A percentile compares a stretch with the other conserved stretches of the same genome.
These are phyloP conservation scores for Samia ricini DNA, from an alignment of 1,140 invertebrate genomes.

Conservation along the genomic window DNA sequence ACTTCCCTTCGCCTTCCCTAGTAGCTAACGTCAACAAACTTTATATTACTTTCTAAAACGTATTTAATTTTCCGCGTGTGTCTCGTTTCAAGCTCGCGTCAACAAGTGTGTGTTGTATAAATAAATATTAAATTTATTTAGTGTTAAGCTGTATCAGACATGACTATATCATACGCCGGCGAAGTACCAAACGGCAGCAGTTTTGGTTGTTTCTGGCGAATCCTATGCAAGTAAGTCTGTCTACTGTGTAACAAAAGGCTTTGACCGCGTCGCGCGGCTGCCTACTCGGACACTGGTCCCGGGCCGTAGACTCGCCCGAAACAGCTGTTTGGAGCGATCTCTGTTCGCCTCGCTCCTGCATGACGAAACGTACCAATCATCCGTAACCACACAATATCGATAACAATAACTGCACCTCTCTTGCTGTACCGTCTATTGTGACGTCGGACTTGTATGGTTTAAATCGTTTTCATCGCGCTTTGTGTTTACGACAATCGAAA, in stretches of 20 bases:
- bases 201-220: conserved; percentile 94
- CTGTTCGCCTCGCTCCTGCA: conserved; percentile 20
- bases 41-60: conserved; percentile 73
- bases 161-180: conserved; percentile 93
- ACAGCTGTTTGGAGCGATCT: conserved; percentile 27
- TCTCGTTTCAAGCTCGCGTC: conserved; percentile 61
- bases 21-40: conserved; percentile 54
- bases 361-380: conserved; percentile 38
- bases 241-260: conserved; percentile 20
- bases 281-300: conserved; percentile 16
- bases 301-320: conserved; percentile 9
- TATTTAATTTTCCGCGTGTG: conserved; percentile 75
- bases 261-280: conserved; percentile 23
- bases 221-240: conserved; percentile 88
- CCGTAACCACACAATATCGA: conserved; percentile 31
- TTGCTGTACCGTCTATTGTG: conserved; percentile 34
- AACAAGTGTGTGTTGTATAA: conserved; percentile 69
- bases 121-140: conserved; percentile 70
- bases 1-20: conserved; percentile 55
- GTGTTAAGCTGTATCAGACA: conserved; percentile 66
- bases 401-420: conserved; percentile 34
- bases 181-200: conserved; percentile 93
- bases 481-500: conserved; percentile 36
- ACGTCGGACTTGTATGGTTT: conserved; percentile 30
- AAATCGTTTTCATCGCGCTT: conserved; percentile 14